phyloP scores from a whole-genome alignment of 2,888 invertebrate species.

The Teleogryllus oceanicus region DNA sequence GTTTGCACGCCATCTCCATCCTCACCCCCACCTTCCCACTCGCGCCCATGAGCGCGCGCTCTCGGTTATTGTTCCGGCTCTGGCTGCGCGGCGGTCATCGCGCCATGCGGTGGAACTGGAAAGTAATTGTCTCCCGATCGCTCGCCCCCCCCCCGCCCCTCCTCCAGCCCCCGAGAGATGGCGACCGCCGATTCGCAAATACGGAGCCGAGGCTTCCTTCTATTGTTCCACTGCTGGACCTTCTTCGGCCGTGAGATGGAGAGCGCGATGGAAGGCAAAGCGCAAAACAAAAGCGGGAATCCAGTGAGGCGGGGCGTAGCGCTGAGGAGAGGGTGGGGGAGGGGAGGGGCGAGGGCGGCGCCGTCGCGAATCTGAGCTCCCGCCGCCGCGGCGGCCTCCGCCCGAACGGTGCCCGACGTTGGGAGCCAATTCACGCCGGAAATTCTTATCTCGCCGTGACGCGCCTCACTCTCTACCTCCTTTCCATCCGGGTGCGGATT shows the following conservation, averaged over 20 bases:
- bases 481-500: too few species aligned
- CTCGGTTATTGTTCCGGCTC: background rate
- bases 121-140: background rate
- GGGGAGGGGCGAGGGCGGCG: background rate
- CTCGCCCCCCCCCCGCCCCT: background rate
- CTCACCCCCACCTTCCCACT: background rate
- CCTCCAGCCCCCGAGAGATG: background rate
- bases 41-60: background rate
- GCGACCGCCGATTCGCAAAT: background rate
- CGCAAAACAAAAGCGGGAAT: background rate
- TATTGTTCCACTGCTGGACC: background rate
- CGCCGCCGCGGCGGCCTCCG: background rate
- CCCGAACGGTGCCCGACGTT: background rate
- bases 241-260: background rate
- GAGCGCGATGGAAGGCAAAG: slow-evolving; percentile 6
- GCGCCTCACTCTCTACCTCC: too few species aligned
- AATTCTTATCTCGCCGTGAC: too few species aligned
- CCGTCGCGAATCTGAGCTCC: background rate
- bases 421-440: too few species aligned
- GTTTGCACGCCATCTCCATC: background rate
- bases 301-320: background rate
- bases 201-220: slow-evolving; percentile 6
- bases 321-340: background rate
- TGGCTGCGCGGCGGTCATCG: background rate
- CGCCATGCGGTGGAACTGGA: background rate